A percentile compares a stretch with the other conserved stretches of the same genome.
Conservation (phyloP, 2,797 vertebrate genomes). For the Megaceryle alcyon region DNA sequence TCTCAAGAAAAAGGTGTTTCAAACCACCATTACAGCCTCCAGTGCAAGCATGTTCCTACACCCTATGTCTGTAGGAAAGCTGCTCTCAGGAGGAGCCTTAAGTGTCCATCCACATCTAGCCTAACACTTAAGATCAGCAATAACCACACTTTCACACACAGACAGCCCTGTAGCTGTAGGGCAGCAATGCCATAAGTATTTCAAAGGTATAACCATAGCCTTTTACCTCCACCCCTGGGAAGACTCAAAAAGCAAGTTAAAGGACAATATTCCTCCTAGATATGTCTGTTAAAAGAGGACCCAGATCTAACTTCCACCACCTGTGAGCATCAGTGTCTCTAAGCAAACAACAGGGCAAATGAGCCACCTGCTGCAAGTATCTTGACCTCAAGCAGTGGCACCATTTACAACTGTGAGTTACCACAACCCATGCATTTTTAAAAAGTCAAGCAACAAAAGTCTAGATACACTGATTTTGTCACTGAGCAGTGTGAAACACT, state of each 20-base stretch:
- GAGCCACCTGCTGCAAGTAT: not conserved
- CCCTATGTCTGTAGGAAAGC: fast-evolving
- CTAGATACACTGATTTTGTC: not conserved
- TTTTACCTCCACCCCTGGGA: not conserved
- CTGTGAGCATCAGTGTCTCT: not conserved
- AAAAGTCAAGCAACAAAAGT: not conserved
- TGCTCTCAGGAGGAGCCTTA: not conserved
- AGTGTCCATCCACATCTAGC: not conserved
- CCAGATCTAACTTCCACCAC: not conserved
- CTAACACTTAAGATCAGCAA: fast-evolving
- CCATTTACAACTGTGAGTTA: not conserved
- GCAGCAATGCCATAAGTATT: fast-evolving
- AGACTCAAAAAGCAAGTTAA: not conserved
- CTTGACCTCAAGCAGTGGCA: not conserved
- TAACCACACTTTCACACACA: not conserved
- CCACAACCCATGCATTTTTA: not conserved
- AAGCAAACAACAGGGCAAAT: not conserved
- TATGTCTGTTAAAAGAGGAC: not conserved
- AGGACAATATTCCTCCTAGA: not conserved
- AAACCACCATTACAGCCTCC: not conserved
- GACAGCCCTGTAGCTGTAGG: not conserved
- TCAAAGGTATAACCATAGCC: not conserved
- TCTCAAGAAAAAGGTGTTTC: not conserved
- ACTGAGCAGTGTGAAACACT: not conserved
- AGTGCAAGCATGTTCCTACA: fast-evolving